Evolutionary conservation across 2,797 vertebrate genomes (phyloP), one percentile per base, ranked within the genome.

Genomic region (Acanthis flammea): DNA sequence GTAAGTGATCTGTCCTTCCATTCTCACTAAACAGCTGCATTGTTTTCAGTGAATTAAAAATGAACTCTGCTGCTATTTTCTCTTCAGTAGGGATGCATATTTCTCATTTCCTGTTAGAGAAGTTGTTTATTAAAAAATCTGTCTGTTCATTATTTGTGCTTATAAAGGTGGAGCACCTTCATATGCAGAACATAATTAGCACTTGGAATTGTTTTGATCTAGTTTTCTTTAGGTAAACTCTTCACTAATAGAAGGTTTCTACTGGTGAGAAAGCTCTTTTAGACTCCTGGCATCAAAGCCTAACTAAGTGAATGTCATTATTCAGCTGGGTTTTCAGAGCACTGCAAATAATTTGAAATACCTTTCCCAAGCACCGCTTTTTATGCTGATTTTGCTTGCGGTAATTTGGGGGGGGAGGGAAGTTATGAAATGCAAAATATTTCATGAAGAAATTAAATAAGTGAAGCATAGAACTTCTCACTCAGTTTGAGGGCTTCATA

Each of bases 201-300:
- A 88, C 84, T 89, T 91, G 72, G 45, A 74, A 35, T 80, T 83
- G 75, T 95, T 95, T 94, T 94, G 94, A 95, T 94, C 78, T 83
- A 39, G 41, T 80, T 92, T 94, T 92, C 45, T 90, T 62, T 76
- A 87, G 61, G 75, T 87, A 91, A 92, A 88, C 35, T 54, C 75
- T 88, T 89, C 37, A 17, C 39, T 94, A 91, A 89, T 44, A 74
- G 45, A 86, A 77, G 35, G 53, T 79, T 91, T 86, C 68, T 80
- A 7, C 42, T 74, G 68, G 57, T 77, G 85, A 86, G 65, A 90
- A 91, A 93, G 35, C 33, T 80, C 39, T 74, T 85, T 87, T 48
- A 87, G 42, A 60, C 17, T 85, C 14, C 23, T 10, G 13, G 35
- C 72, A 74, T 94, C 81, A 92, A 94, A 95, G 75, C n/a, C 65